These are phyloP conservation scores for Nycticebus coucang DNA, from an alignment of 2,113 vertebrate species.

Conservation along the genomic window DNA sequence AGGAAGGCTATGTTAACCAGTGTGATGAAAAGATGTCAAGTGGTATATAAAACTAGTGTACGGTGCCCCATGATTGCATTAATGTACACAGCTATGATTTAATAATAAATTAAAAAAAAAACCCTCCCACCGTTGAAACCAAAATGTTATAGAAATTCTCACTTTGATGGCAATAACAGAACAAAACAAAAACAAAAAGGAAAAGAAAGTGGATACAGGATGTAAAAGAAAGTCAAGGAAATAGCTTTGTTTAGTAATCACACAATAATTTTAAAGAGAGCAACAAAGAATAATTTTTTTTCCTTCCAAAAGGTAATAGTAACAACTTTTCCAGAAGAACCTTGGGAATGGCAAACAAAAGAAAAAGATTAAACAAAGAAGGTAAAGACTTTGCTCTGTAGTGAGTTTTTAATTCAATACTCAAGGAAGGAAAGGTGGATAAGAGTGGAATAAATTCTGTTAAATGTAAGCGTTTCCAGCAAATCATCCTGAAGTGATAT, in stretches of 20 bases:
- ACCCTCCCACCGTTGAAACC: background rate
- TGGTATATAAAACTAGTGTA: no score
- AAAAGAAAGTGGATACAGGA: background rate
- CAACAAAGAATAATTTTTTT: background rate
- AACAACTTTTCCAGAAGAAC: background rate
- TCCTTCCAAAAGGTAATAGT: background rate
- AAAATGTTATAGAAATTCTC: fast-evolving
- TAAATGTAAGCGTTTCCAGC: background rate
- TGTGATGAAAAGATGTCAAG: no score
- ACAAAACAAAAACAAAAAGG: background rate
- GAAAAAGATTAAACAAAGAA: background rate
- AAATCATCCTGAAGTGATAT: background rate
- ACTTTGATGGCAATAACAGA: background rate
- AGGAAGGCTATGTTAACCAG: no score
- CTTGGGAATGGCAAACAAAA: background rate
- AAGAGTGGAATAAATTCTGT: background rate
- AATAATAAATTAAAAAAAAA: no score
- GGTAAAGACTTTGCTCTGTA: background rate
- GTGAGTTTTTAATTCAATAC: background rate
- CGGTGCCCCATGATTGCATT: no score
- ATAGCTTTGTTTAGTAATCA: background rate
- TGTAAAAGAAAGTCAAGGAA: background rate
- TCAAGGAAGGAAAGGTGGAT: background rate
- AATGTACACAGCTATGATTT: no score
- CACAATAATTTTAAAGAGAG: slow-evolving; percentile 10